Conservation (phyloP, 2,888 invertebrate genomes). For the Tuberolachnus salignus region DNA sequence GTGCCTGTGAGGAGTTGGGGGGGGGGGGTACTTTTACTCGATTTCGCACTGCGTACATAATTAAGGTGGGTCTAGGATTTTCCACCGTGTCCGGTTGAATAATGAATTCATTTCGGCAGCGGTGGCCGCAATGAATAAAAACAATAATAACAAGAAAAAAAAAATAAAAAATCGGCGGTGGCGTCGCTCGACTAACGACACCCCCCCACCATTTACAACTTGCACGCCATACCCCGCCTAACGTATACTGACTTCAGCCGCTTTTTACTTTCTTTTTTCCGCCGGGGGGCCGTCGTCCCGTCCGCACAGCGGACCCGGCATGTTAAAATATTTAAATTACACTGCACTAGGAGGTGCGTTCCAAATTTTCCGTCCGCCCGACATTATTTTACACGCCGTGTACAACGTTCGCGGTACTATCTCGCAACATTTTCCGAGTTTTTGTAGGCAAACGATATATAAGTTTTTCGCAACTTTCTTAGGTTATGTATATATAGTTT, state of each 20-base stretch:
- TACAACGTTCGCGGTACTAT: too few species aligned
- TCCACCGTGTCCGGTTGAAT: neutral
- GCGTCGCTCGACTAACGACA: too few species aligned
- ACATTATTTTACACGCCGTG: too few species aligned
- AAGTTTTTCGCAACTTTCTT: too few species aligned
- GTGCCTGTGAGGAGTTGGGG: neutral
- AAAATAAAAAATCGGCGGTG: neutral
- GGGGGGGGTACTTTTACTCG: neutral
- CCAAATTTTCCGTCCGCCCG: neutral
- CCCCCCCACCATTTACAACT: too few species aligned
- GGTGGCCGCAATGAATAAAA: neutral
- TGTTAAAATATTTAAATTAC: neutral
- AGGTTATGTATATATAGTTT: too few species aligned
- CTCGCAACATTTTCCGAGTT: too few species aligned
- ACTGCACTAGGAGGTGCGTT: neutral
- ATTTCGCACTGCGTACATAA: slow-evolving; percentile 35
- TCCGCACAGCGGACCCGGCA: neutral
- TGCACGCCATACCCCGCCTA: too few species aligned
- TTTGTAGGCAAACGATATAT: too few species aligned
- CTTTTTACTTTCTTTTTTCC: too few species aligned
- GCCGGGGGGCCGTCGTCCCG: too few species aligned
- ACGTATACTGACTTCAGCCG: too few species aligned
- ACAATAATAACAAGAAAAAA: neutral
- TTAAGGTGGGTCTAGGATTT: slow-evolving; percentile 16
- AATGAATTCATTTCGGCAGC: slow-evolving; percentile 27